Conservation (phyloP, 1,140 invertebrate genomes). For the Trinorchestia longiramus region DNA sequence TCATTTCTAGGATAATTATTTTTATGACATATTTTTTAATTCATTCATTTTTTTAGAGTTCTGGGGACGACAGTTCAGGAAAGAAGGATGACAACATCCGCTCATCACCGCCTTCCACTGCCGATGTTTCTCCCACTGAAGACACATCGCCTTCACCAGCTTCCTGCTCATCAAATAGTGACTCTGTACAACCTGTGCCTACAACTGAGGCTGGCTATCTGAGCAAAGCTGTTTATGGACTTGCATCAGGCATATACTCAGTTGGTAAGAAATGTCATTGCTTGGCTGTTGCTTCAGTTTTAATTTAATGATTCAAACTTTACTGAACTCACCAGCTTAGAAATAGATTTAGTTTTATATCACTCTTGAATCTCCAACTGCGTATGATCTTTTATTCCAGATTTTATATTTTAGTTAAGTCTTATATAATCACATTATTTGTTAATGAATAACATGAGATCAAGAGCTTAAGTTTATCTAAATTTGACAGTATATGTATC, state of each 20-base stretch:
- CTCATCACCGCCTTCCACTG: neutral
- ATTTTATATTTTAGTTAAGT: neutral
- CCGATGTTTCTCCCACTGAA: neutral
- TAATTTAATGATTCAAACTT: neutral
- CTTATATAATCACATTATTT: neutral
- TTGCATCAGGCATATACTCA: slow-evolving; percentile 64
- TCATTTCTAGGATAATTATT: too few relatives aligned
- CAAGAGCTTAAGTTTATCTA: too few relatives aligned
- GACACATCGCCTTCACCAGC: neutral
- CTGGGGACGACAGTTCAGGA: neutral
- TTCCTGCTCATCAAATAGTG: neutral
- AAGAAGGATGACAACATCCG: slow-evolving; percentile 24
- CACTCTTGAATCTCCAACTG: neutral
- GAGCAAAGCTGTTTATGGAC: slow-evolving; percentile 58
- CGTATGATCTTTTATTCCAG: too few relatives aligned
- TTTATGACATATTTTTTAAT: too few relatives aligned
- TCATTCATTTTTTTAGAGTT: neutral
- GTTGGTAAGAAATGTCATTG: slow-evolving; percentile 55
- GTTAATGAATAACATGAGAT: too few relatives aligned
- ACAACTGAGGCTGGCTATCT: slow-evolving; percentile 57
- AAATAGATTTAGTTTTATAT: neutral
- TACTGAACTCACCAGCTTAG: neutral
- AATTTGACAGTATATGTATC: too few relatives aligned
- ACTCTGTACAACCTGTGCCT: neutral
- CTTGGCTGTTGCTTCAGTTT: neutral